Evolutionary conservation across 2,113 vertebrate species (phyloP).

Genomic region (Oryzias celebensis): DNA sequence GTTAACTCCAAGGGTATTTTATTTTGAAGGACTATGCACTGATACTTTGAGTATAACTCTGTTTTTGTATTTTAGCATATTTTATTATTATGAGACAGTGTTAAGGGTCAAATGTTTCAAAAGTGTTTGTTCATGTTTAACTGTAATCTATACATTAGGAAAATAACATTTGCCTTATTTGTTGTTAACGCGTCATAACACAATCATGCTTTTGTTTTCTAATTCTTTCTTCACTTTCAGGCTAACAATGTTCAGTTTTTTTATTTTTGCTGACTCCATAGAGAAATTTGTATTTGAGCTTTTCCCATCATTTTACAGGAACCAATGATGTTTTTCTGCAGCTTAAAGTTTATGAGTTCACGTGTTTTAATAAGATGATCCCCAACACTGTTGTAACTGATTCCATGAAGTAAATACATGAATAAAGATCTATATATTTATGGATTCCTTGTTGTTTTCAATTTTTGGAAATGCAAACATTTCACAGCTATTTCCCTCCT

Average conservation of each 20-base stretch:
- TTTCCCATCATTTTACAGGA: slow-evolving; percentile 12
- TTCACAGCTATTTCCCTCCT: no score
- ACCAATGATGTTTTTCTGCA: slow-evolving; percentile 17
- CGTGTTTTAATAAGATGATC: slow-evolving; percentile 39
- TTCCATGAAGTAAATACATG: slow-evolving; percentile 67
- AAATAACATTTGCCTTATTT: slow-evolving; percentile 44
- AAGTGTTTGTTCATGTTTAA: slow-evolving; percentile 44
- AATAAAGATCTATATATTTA: slow-evolving; percentile 86
- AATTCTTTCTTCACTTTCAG: neutral
- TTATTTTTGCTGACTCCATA: slow-evolving; percentile 10
- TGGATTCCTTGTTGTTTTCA: slow-evolving; percentile 45
- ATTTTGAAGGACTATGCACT: slow-evolving; percentile 73
- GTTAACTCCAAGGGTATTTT: slow-evolving; percentile 42
- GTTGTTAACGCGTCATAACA: slow-evolving; percentile 30
- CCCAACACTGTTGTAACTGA: slow-evolving; percentile 72
- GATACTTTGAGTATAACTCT: slow-evolving; percentile 59
- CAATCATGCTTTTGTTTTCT: neutral
- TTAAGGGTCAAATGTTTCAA: slow-evolving; percentile 35
- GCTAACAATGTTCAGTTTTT: slow-evolving; percentile 9
- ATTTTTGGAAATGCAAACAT: neutral
- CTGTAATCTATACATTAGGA: slow-evolving; percentile 25
- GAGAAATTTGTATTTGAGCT: slow-evolving; percentile 14
- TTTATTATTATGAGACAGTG: slow-evolving; percentile 63
- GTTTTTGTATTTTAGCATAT: slow-evolving; percentile 70
- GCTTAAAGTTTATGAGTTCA: slow-evolving; percentile 8